Evolutionary conservation across 2,888 invertebrate species (phyloP).

Genomic region (Linnaemya tessellans): DNA sequence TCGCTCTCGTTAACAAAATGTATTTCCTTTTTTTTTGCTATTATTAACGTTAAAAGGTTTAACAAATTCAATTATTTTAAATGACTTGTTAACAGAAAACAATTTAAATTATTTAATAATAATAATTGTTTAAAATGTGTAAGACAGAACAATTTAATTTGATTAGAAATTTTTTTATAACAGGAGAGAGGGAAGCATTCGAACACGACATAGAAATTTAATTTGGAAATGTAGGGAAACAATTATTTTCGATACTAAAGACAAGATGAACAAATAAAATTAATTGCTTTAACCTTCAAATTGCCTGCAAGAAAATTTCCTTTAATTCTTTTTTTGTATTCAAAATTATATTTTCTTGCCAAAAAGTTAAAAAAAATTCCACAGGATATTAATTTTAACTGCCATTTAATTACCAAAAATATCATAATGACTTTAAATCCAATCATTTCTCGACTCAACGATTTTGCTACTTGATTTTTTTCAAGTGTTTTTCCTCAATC

Average conservation of each 20-base stretch:
- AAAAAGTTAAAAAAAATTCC: no score
- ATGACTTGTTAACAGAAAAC: conserved; percentile 37
- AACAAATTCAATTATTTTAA: conserved; percentile 58
- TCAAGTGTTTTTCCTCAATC: no score
- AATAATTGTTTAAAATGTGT: background rate
- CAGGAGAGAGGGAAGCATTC: background rate
- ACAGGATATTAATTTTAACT: no score
- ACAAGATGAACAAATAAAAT: background rate
- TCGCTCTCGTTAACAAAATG: background rate
- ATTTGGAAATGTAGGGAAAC: background rate
- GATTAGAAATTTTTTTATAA: background rate
- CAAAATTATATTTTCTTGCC: no score
- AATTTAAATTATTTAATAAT: conserved; percentile 41
- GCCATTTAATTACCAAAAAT: no score
- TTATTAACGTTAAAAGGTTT: conserved; percentile 24
- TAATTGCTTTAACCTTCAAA: background rate
- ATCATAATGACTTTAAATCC: no score
- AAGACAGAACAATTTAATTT: background rate
- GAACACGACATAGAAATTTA: background rate
- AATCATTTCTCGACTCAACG: no score
- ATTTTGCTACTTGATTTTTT: no score
- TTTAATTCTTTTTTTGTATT: no score
- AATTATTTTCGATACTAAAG: no score
- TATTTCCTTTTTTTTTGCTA: background rate
- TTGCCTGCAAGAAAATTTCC: no score